Conservation (phyloP, 2,113 vertebrate species). For the Oreocharis arfaki region DNA sequence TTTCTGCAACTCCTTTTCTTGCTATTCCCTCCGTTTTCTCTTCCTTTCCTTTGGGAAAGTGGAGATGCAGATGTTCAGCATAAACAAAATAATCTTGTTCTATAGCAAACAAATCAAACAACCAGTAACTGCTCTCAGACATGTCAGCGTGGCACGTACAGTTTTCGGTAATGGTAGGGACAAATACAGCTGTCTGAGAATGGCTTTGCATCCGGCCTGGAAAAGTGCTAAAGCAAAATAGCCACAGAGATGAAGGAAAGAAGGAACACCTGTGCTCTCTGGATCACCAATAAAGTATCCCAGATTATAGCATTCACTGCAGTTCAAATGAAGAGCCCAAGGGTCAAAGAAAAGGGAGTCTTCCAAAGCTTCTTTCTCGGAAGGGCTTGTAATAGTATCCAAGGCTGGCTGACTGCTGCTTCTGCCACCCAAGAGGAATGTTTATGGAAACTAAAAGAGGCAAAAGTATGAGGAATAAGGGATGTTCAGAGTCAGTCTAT, state of each 20-base stretch:
- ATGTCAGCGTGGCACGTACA: not conserved
- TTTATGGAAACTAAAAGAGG: constrained; percentile 21
- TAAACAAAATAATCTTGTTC: not conserved
- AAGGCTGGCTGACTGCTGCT: not conserved
- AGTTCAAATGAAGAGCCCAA: not conserved
- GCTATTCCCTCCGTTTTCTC: not conserved
- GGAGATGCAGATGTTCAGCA: not conserved
- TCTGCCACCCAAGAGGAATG: not conserved
- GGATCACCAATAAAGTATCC: not conserved
- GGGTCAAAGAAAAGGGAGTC: not conserved
- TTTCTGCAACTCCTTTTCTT: not conserved
- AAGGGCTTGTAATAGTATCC: not conserved
- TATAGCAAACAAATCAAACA: not conserved
- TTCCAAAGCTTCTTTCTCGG: not conserved
- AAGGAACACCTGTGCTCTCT: not conserved
- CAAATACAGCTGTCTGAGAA: not conserved
- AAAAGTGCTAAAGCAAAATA: not conserved
- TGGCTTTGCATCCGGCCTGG: not conserved
- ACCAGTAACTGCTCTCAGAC: not conserved
- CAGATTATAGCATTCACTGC: not conserved
- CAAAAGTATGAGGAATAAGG: not conserved
- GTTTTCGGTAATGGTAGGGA: not conserved
- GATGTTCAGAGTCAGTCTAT: not conserved
- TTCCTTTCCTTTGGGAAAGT: not conserved
- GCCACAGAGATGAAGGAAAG: not conserved